A percentile compares a stretch with the other conserved stretches of the same genome.
Evolutionary conservation across 1,140 invertebrate genomes (phyloP).

Genomic region (Hormaphis cornu): DNA sequence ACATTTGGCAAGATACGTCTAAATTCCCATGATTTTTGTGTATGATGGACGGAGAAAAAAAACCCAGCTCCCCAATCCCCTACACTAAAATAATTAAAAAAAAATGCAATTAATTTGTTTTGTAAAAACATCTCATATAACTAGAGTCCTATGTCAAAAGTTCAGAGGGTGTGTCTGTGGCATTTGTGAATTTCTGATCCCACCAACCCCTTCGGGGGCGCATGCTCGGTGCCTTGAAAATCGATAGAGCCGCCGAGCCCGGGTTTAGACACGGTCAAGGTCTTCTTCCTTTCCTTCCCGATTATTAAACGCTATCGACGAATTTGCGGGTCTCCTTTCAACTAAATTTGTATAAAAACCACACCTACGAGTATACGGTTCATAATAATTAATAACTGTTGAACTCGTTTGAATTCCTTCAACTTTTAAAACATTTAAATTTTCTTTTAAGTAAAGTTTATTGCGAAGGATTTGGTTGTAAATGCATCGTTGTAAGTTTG

Average conservation of each 20-base stretch:
- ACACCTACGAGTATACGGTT: background rate
- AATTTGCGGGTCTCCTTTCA: background rate
- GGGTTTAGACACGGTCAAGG: conserved; percentile 25
- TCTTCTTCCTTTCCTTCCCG: background rate
- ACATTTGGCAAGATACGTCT: too few species aligned
- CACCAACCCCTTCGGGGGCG: background rate
- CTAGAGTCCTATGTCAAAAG: conserved; percentile 18
- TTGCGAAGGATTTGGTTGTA: too few species aligned
- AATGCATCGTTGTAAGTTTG: too few species aligned
- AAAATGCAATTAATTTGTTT: too few species aligned
- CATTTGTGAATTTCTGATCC: conserved; percentile 1
- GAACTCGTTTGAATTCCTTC: background rate
- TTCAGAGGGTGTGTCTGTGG: conserved; percentile 25
- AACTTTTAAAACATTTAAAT: background rate
- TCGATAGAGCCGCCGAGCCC: conserved; percentile 28
- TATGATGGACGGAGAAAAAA: too few species aligned
- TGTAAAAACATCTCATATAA: too few species aligned
- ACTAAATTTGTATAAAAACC: background rate
- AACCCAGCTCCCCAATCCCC: too few species aligned
- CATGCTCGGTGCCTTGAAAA: conserved; percentile 3
- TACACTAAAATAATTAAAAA: too few species aligned
- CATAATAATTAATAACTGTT: background rate
- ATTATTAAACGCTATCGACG: background rate
- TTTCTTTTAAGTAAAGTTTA: too few species aligned
- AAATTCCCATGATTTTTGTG: too few species aligned